Conservation (phyloP, 2,113 vertebrate species). For the Mola mola region DNA sequence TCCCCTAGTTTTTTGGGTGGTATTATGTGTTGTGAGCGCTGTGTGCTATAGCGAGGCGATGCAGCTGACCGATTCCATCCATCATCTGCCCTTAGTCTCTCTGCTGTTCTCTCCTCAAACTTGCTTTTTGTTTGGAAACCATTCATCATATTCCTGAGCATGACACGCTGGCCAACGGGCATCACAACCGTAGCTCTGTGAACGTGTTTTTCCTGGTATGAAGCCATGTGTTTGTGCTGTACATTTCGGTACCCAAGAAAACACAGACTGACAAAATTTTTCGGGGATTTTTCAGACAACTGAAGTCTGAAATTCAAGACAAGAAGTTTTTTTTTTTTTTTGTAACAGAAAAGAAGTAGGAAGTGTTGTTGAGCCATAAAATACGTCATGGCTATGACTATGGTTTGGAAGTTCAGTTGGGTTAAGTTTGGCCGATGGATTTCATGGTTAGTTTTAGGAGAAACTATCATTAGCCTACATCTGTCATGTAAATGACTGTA, state of each 20-base stretch:
- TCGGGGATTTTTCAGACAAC: slow-evolving; percentile 7
- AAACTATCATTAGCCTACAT: no score
- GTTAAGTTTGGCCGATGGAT: no score
- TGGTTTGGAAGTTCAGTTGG: no score
- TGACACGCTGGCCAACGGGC: slow-evolving; percentile 23
- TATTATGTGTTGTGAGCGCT: slow-evolving; percentile 16
- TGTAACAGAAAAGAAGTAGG: no score
- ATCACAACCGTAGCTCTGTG: neutral
- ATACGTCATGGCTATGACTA: no score
- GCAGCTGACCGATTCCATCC: slow-evolving; percentile 56
- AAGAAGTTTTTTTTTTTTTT: neutral
- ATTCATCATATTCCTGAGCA: slow-evolving; percentile 69
- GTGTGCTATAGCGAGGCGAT: slow-evolving; percentile 32
- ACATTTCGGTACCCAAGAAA: slow-evolving; percentile 1
- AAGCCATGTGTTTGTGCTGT: slow-evolving; percentile 9
- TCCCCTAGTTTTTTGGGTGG: slow-evolving; percentile 1
- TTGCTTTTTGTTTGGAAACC: slow-evolving; percentile 72
- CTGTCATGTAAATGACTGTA: no score
- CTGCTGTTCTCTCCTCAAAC: slow-evolving; percentile 63
- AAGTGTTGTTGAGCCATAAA: no score
- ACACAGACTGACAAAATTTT: slow-evolving; percentile 6
- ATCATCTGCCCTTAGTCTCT: slow-evolving; percentile 56
- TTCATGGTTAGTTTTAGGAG: no score
- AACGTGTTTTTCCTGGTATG: slow-evolving; percentile 21
- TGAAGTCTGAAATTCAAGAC: neutral